Percentiles rank a stretch among this genome's conserved stretches.
phyloP scores from a whole-genome alignment of 2,888 invertebrate genomes.

The Cephus runcator region DNA sequence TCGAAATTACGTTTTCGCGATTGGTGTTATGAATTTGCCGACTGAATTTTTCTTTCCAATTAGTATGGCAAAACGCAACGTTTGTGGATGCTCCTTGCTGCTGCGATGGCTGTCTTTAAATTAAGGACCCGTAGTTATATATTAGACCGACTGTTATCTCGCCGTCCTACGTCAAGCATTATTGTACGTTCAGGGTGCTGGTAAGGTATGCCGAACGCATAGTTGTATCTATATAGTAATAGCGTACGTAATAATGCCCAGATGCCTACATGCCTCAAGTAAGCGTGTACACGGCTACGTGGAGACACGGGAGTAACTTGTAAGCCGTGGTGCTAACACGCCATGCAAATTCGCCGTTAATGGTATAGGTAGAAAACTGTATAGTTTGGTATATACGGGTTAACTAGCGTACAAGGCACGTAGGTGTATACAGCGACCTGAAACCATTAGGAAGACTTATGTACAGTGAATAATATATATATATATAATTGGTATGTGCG shows the following conservation, averaged over 20 bases:
- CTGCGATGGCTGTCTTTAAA: not conserved
- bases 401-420: not conserved
- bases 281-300: not conserved
- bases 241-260: not conserved
- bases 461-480: not conserved
- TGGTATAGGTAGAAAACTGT: not conserved
- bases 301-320: not conserved
- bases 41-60: not conserved
- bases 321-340: not conserved
- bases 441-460: not conserved
- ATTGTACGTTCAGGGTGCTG: not conserved
- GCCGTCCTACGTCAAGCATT: not conserved
- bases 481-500: too few species aligned
- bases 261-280: not conserved
- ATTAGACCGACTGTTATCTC: not conserved
- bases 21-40: too few species aligned
- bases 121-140: not conserved
- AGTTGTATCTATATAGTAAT: not conserved
- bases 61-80: not conserved
- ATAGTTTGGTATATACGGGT: not conserved
- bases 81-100: not conserved
- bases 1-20: too few species aligned
- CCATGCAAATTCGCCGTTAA: not conserved
- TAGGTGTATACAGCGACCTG: not conserved
- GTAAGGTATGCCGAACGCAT: not conserved